These are phyloP conservation scores for Macrosiphum euphorbiae DNA, from an alignment of 2,888 invertebrate species.

Conservation along the genomic window DNA sequence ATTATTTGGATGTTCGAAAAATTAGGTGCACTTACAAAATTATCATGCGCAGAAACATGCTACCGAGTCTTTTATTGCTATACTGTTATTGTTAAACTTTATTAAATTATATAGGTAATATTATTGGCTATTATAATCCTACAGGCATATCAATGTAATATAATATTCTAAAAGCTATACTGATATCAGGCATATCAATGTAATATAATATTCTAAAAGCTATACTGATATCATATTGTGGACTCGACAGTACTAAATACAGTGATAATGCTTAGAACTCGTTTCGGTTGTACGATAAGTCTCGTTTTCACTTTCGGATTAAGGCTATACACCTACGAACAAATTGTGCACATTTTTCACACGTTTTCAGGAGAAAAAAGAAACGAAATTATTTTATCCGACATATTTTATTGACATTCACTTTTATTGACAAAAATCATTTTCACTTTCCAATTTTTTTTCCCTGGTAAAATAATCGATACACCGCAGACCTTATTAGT, in stretches of 20 bases:
- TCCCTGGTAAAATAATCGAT: neutral
- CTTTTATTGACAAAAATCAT: constrained; percentile 27
- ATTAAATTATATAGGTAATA: neutral
- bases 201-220: neutral
- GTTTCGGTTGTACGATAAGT: neutral
- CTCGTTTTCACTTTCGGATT: constrained; percentile 27
- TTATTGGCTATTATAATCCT: neutral
- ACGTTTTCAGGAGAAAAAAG: neutral
- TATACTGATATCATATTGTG: neutral
- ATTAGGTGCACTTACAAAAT: neutral
- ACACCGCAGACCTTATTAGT: neutral
- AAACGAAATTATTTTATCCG: neutral
- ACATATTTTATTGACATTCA: constrained; percentile 37
- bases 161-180: neutral
- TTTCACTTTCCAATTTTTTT: constrained; percentile 7
- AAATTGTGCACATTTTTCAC: constrained; percentile 10
- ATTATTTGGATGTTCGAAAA: neutral
- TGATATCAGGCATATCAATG: neutral
- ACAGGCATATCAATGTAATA: too few species aligned
- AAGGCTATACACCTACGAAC: neutral
- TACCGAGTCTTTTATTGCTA: neutral
- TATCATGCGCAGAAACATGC: neutral
- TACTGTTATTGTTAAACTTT: neutral
- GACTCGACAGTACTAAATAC: neutral
- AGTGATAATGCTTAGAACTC: neutral